Percentiles rank a stretch among this genome's conserved stretches.
phyloP scores from a whole-genome alignment of 2,797 vertebrate genomes.

The Prionace glauca region DNA sequence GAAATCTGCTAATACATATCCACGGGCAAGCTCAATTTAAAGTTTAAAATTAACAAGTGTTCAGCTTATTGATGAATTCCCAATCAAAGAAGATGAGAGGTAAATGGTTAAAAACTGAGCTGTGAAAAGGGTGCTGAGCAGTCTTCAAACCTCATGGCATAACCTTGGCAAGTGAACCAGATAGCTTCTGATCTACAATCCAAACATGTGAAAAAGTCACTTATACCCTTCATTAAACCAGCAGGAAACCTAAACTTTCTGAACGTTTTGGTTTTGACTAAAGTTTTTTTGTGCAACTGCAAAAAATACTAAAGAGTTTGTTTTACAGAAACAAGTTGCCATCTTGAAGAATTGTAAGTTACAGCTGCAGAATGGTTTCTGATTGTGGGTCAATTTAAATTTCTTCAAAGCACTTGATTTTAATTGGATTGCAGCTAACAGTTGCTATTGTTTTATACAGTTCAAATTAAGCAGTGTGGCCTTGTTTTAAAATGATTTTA shows the following conservation, averaged over 20 bases:
- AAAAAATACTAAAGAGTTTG: not conserved
- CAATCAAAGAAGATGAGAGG: not conserved
- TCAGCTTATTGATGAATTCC: not conserved
- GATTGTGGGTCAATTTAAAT: too few relatives aligned
- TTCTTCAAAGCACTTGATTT: not conserved
- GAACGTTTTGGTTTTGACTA: not conserved
- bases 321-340: not conserved
- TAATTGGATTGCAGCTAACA: not conserved
- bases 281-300: not conserved
- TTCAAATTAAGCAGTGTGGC: not conserved
- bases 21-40: not conserved
- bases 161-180: not conserved
- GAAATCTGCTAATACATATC: not conserved
- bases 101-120: not conserved
- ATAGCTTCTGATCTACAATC: not conserved
- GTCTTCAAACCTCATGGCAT: not conserved
- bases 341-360: not conserved
- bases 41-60: not conserved
- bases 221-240: not conserved
- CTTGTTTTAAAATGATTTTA: not conserved
- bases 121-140: not conserved
- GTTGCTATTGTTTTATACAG: not conserved
- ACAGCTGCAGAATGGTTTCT: not conserved
- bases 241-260: not conserved
- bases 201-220: not conserved